Evolutionary conservation across 2,113 vertebrate species (phyloP).

Genomic region (Vireo altiloquus): DNA sequence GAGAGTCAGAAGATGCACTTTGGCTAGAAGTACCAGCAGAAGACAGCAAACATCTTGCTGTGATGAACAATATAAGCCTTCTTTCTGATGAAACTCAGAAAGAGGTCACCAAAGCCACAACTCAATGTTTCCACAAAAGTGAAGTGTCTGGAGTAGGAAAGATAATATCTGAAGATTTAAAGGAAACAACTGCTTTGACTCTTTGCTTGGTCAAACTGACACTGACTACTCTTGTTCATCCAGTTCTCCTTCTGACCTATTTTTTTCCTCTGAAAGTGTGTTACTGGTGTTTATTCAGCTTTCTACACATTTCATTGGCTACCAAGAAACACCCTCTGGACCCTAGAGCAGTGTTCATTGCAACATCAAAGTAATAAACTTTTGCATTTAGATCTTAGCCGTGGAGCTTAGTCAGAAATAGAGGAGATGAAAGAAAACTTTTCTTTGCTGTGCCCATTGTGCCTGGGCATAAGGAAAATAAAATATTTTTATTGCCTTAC

Average conservation of each 20-base stretch:
- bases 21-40: not conserved
- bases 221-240: not conserved
- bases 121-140: not conserved
- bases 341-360: not conserved
- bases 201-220: not conserved
- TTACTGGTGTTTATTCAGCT: not conserved
- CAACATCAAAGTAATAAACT: not conserved
- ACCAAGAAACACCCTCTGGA: not conserved
- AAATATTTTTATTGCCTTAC: not conserved
- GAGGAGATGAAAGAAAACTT: not conserved
- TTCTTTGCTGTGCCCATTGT: not conserved
- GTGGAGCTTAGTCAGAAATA: not conserved
- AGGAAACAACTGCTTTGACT: not conserved
- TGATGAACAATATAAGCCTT: not conserved
- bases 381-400: not conserved
- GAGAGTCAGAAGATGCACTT: not conserved
- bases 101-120: not conserved
- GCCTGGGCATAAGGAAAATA: not conserved
- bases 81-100: not conserved
- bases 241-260: not conserved
- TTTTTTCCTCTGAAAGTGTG: not conserved
- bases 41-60: not conserved
- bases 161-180: not conserved
- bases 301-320: rapidly evolving
- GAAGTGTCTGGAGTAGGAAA: not conserved